phyloP scores from a whole-genome alignment of 2,113 vertebrate genomes.

The Recurvirostra avosetta region DNA sequence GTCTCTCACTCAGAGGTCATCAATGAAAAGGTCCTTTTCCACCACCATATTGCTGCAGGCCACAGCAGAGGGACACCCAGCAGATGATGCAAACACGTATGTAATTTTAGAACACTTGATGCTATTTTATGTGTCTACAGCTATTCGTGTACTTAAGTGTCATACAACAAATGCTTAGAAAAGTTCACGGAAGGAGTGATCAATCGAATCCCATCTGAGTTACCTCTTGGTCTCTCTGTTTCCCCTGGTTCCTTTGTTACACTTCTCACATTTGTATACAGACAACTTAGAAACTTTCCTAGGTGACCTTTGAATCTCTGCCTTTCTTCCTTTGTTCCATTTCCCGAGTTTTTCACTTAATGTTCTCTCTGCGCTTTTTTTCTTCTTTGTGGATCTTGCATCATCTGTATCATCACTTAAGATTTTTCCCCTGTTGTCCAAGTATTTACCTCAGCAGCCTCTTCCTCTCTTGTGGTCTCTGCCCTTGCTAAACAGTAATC shows the following conservation, averaged over 20 bases:
- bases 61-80: neutral
- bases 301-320: constrained; percentile 56
- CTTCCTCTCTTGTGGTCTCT: constrained; percentile 4
- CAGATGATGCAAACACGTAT: neutral
- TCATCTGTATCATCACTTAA: constrained; percentile 21
- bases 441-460: constrained; percentile 37
- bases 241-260: constrained; percentile 8
- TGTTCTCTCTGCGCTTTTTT: constrained; percentile 31
- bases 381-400: neutral
- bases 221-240: constrained; percentile 22
- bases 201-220: neutral
- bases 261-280: constrained; percentile 51
- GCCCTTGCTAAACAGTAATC: neutral
- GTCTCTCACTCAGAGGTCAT: neutral
- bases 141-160: neutral
- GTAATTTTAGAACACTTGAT: neutral
- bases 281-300: constrained; percentile 56
- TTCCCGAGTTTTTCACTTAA: constrained; percentile 60
- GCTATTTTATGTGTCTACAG: neutral
- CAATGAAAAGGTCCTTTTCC: neutral
- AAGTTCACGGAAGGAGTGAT: neutral
- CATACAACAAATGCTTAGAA: neutral
- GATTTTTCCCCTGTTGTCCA: neutral
- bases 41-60: neutral
- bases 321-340: constrained; percentile 56